Percentiles rank a stretch among this genome's conserved stretches.
phyloP scores from a whole-genome alignment of 2,797 vertebrate species.

The Epinephelus malabaricus region DNA sequence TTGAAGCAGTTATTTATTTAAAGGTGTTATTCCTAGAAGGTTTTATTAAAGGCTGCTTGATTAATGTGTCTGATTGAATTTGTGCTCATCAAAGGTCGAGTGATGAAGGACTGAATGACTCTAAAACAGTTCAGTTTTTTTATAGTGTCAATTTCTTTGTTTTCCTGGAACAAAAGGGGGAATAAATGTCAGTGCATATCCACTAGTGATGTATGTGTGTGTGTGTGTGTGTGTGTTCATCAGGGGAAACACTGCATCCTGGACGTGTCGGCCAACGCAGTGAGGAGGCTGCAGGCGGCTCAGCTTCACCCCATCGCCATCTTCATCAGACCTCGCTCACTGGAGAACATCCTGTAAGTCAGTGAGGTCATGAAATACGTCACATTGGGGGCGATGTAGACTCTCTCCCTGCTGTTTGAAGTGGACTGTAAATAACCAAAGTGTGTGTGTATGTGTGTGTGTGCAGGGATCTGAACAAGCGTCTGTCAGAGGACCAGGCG shows the following conservation, averaged over 20 bases:
- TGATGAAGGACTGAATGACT: no score
- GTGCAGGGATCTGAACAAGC: slow-evolving; percentile 92
- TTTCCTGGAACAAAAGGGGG: no score
- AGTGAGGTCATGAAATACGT: not conserved
- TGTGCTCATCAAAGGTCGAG: no score
- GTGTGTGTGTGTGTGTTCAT: slow-evolving; percentile 30
- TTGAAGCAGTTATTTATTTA: no score
- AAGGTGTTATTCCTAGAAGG: no score
- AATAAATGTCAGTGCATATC: no score
- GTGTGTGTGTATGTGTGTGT: slow-evolving; percentile 20
- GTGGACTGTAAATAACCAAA: no score
- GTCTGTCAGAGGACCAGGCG: slow-evolving; percentile 93
- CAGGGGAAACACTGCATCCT: slow-evolving; percentile 95
- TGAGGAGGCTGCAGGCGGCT: slow-evolving; percentile 92
- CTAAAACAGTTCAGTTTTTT: no score
- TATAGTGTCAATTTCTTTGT: no score
- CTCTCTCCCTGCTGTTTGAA: not conserved
- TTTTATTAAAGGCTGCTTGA: no score
- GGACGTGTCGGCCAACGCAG: slow-evolving; percentile 93
- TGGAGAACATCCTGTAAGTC: slow-evolving; percentile 93
- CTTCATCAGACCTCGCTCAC: slow-evolving; percentile 92
- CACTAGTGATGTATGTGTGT: slow-evolving; percentile 3
- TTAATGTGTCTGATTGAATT: no score
- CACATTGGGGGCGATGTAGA: not conserved
- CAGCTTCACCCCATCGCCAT: slow-evolving; percentile 94